These are phyloP conservation scores for Falco cherrug DNA, from an alignment of 2,797 vertebrate genomes.

Conservation along the genomic window DNA sequence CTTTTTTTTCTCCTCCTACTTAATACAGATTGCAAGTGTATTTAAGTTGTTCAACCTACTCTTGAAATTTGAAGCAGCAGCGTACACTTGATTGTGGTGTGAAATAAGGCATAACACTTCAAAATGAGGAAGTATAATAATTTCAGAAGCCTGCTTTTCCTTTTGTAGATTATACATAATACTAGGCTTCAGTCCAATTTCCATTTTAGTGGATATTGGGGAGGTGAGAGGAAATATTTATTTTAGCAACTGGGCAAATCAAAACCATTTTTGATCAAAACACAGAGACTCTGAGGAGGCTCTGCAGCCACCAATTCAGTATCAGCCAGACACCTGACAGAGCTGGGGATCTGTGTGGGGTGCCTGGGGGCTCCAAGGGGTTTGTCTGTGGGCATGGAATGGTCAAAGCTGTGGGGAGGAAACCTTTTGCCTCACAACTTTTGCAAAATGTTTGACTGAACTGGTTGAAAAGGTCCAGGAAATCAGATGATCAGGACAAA, in stretches of 20 bases:
- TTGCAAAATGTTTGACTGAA: neutral
- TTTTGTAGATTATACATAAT: conserved; percentile 3
- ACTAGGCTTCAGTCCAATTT: conserved; percentile 26
- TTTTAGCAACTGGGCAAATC: neutral
- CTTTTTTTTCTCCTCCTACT: neutral
- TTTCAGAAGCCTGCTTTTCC: conserved; percentile 1
- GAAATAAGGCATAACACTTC: conserved; percentile 8
- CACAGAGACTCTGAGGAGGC: neutral
- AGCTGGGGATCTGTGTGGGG: neutral
- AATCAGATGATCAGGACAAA: neutral
- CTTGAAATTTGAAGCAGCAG: neutral
- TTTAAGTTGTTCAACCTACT: neutral
- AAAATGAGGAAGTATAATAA: neutral
- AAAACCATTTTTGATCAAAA: neutral
- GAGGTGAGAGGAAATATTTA: conserved; percentile 9
- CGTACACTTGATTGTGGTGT: neutral
- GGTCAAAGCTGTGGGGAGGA: neutral
- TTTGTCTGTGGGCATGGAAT: neutral
- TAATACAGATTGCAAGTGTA: neutral
- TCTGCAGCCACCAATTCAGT: neutral
- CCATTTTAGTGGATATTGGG: conserved; percentile 12
- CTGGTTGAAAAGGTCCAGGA: neutral
- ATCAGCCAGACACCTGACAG: accelerated
- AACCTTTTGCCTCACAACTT: neutral
- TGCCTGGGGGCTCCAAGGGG: neutral